phyloP scores from a whole-genome alignment of 2,888 invertebrate genomes.

The Endotricha flammealis region DNA sequence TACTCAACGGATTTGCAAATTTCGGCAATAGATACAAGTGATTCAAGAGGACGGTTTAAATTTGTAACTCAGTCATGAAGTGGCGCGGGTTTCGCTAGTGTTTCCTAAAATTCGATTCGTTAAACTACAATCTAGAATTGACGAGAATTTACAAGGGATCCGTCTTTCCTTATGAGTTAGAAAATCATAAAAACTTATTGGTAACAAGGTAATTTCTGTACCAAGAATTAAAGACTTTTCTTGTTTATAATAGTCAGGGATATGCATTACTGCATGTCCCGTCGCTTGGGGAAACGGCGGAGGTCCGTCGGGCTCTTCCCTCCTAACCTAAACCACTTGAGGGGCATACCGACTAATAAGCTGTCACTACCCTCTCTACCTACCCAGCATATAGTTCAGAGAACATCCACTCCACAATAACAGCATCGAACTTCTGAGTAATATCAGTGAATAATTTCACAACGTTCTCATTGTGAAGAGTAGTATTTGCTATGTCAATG shows the following conservation, averaged over 20 bases:
- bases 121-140: no score
- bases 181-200: neutral
- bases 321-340: neutral
- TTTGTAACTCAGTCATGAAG: neutral
- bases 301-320: neutral
- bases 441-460: neutral
- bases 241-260: neutral
- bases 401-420: conserved; percentile 12
- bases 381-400: conserved; percentile 11
- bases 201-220: no score
- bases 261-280: no score
- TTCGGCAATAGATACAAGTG: neutral
- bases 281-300: no score
- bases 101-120: neutral
- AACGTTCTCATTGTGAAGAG: conserved; percentile 5
- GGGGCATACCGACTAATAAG: neutral
- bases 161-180: no score
- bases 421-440: conserved; percentile 7
- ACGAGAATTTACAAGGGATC: no score
- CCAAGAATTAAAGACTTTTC: no score
- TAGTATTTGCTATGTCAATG: no score
- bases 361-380: neutral
- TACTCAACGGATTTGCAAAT: neutral
- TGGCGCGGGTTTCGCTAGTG: neutral
- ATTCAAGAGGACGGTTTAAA: neutral